phyloP scores from a whole-genome alignment of 92 coral and sea anemone genomes.

The Bergia puertoricense region DNA sequence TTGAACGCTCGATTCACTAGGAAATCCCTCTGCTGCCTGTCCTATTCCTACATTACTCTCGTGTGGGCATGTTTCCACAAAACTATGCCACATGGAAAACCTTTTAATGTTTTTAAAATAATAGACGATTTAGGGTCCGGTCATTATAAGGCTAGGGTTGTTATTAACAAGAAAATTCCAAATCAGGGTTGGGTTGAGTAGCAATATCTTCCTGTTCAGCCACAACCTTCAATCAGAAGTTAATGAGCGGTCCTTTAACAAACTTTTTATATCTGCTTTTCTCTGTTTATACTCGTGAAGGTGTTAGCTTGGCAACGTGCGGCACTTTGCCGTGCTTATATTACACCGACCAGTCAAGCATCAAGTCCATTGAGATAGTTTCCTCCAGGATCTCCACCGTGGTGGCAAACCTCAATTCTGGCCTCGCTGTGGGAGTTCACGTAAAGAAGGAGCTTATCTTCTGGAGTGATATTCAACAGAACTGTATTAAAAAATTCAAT shows the following conservation, averaged over 20 bases:
- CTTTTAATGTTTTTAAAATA: too few species aligned
- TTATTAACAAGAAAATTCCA: too few species aligned
- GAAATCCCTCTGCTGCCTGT: too few species aligned
- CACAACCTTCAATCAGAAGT: not conserved
- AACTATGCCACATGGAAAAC: too few species aligned
- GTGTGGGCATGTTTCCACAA: too few species aligned
- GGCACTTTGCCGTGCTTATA: slow-evolving; percentile 5
- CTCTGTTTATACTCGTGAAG: not conserved
- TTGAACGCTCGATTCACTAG: too few species aligned
- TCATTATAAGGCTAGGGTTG: too few species aligned
- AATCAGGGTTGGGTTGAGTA: too few species aligned
- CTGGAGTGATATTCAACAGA: slow-evolving; percentile 22
- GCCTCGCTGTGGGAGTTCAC: slow-evolving; percentile 29
- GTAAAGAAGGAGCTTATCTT: slow-evolving; percentile 10
- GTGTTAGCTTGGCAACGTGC: not conserved
- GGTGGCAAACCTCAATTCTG: slow-evolving; percentile 5
- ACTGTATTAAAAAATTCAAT: slow-evolving; percentile 17
- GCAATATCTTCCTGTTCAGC: too few species aligned
- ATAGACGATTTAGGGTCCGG: too few species aligned
- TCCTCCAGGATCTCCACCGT: not conserved
- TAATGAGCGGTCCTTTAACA: not conserved
- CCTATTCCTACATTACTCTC: too few species aligned
- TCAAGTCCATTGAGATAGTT: slow-evolving; percentile 26
- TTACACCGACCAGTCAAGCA: slow-evolving; percentile 27
- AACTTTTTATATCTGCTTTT: not conserved